phyloP scores from a whole-genome alignment of 2,888 invertebrate species.

The Platynereis dumerilii region DNA sequence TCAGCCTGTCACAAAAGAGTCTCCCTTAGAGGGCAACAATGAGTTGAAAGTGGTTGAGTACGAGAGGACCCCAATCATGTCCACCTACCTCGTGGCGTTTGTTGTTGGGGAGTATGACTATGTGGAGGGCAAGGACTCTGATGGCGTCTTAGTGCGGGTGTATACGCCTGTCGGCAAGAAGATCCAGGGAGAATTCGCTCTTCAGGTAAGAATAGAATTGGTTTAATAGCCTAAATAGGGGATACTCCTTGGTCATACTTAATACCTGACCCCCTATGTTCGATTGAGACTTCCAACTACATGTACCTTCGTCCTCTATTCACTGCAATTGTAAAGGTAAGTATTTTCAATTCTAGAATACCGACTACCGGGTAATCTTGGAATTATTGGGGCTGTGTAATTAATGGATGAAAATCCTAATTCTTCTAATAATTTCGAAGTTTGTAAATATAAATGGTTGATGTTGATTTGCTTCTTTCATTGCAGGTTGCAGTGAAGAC shows the following conservation, averaged over 20 bases:
- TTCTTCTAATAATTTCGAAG: too few species aligned
- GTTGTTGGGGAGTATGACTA: slow-evolving; percentile 95
- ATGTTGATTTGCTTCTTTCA: too few species aligned
- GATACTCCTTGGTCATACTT: too few species aligned
- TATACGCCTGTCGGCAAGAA: slow-evolving; percentile 84
- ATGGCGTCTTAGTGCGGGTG: slow-evolving; percentile 74
- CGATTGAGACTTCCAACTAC: too few species aligned
- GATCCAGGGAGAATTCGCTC: slow-evolving; percentile 88
- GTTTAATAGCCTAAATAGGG: neutral
- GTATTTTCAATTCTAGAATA: too few species aligned
- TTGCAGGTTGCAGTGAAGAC: slow-evolving; percentile 79
- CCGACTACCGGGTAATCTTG: too few species aligned
- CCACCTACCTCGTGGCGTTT: slow-evolving; percentile 91
- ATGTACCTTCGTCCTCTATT: too few species aligned
- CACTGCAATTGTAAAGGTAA: too few species aligned
- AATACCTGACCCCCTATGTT: too few species aligned
- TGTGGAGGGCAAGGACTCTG: slow-evolving; percentile 82
- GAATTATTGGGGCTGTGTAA: too few species aligned
- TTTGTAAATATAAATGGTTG: too few species aligned
- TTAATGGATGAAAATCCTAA: too few species aligned
- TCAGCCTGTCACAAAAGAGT: slow-evolving; percentile 57
- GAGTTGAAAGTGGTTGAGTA: slow-evolving; percentile 72
- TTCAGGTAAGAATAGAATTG: slow-evolving; percentile 73
- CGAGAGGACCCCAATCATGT: slow-evolving; percentile 89
- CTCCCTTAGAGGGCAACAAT: slow-evolving; percentile 44